These are phyloP conservation scores for Fistularia commersonii DNA, from an alignment of 2,797 vertebrate genomes.

Conservation along the genomic window DNA sequence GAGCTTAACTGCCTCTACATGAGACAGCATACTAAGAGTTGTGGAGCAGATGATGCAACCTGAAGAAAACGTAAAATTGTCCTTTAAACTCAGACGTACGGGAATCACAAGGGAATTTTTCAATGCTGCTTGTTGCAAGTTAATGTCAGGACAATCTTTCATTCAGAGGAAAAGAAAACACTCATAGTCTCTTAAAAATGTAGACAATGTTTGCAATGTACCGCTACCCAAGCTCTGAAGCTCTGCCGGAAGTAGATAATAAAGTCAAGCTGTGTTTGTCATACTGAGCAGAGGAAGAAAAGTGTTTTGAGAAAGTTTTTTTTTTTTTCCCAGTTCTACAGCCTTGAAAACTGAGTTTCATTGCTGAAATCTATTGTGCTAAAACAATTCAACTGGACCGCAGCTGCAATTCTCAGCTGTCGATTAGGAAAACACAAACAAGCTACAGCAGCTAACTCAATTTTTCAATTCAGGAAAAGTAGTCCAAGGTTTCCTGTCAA, in stretches of 20 bases:
- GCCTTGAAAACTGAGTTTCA: conserved; percentile 10
- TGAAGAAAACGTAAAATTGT: conserved; percentile 32
- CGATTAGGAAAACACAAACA: conserved; percentile 18
- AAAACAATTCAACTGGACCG: conserved; percentile 5
- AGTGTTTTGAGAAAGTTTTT: too few species aligned
- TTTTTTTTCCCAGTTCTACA: too few species aligned
- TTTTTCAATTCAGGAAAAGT: too few species aligned
- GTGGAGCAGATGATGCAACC: conserved; percentile 43
- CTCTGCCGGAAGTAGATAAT: conserved; percentile 1
- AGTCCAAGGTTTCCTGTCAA: too few species aligned
- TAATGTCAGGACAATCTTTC: background rate
- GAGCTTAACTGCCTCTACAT: conserved; percentile 23
- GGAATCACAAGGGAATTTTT: conserved; percentile 23
- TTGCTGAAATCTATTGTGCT: conserved; percentile 10
- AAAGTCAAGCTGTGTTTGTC: background rate
- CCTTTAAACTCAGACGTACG: conserved; percentile 9
- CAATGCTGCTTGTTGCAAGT: conserved; percentile 5
- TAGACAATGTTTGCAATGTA: too few species aligned
- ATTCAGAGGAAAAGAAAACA: too few species aligned
- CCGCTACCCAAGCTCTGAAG: background rate
- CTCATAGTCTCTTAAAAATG: too few species aligned
- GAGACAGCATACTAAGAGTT: conserved; percentile 10
- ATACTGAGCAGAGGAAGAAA: background rate
- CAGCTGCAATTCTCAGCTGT: conserved; percentile 12
- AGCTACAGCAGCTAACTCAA: background rate